A percentile compares a stretch with the other conserved stretches of the same genome.
Conservation (phyloP, 2,797 vertebrate species). For the Menidia menidia region DNA sequence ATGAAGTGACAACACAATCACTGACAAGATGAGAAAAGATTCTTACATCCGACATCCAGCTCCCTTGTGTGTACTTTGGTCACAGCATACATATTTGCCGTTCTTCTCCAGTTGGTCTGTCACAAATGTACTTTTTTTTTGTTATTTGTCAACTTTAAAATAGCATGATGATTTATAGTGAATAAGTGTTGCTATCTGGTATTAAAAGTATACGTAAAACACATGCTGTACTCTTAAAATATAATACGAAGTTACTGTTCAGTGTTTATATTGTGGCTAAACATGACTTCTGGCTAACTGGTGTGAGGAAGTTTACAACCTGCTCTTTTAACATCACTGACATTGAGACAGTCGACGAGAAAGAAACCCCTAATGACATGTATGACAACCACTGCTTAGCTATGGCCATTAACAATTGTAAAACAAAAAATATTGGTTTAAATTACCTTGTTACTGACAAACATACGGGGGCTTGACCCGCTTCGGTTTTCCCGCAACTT, state of each 20-base stretch:
- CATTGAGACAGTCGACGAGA: neutral
- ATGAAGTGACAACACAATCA: no score
- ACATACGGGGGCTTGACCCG: neutral
- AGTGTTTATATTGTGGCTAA: neutral
- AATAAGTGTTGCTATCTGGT: no score
- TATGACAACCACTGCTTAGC: neutral
- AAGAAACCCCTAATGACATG: neutral
- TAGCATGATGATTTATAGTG: no score
- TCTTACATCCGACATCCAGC: no score
- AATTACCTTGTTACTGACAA: neutral
- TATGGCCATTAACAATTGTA: accelerated
- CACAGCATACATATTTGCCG: neutral
- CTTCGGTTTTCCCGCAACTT: constrained; percentile 84
- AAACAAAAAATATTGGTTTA: neutral
- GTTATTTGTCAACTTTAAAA: no score
- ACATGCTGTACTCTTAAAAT: neutral
- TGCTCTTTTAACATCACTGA: neutral
- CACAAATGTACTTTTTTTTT: no score
- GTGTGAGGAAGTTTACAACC: neutral
- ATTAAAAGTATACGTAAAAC: neutral
- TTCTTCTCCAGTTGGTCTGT: neutral
- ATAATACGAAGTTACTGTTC: neutral
- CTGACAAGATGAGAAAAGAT: no score
- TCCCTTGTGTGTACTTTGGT: constrained; percentile 15
- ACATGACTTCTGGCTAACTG: neutral